A percentile compares a stretch with the other conserved stretches of the same genome.
phyloP scores from a whole-genome alignment of 64 coral and sea anemone species.

The Montipora efflorescens region DNA sequence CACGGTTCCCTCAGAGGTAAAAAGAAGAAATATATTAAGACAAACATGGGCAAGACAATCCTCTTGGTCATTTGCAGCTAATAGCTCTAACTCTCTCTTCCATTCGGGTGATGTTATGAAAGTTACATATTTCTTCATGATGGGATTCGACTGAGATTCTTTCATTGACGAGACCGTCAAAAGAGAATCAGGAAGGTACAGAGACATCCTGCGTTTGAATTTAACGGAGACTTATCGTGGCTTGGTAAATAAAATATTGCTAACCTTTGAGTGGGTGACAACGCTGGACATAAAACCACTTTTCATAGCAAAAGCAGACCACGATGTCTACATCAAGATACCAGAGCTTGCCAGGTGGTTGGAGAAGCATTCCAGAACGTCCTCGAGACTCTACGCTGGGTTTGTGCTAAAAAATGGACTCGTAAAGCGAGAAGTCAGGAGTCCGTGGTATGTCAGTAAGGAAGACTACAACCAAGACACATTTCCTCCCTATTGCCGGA shows the following conservation, averaged over 20 bases:
- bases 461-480: neutral
- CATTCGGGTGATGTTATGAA: neutral
- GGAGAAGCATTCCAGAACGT: neutral
- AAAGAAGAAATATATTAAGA: neutral
- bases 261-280: conserved; percentile 45
- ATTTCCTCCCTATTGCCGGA: conserved; percentile 22
- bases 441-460: conserved; percentile 31
- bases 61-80: neutral
- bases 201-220: conserved; percentile 40
- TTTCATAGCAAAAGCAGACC: conserved; percentile 46
- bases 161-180: conserved; percentile 12
- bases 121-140: conserved; percentile 4
- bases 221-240: conserved; percentile 25
- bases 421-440: neutral
- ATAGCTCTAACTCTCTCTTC: neutral
- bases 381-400: conserved; percentile 26
- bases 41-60: neutral
- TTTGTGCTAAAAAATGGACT: neutral
- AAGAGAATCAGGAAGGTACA: neutral
- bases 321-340: conserved; percentile 54
- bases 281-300: conserved; percentile 9
- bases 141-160: conserved; percentile 39
- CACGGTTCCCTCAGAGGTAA: neutral
- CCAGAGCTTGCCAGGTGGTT: conserved; percentile 30
- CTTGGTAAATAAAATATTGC: conserved; percentile 19